phyloP scores from a whole-genome alignment of 2,888 invertebrate species.

The Corythucha ciliata region DNA sequence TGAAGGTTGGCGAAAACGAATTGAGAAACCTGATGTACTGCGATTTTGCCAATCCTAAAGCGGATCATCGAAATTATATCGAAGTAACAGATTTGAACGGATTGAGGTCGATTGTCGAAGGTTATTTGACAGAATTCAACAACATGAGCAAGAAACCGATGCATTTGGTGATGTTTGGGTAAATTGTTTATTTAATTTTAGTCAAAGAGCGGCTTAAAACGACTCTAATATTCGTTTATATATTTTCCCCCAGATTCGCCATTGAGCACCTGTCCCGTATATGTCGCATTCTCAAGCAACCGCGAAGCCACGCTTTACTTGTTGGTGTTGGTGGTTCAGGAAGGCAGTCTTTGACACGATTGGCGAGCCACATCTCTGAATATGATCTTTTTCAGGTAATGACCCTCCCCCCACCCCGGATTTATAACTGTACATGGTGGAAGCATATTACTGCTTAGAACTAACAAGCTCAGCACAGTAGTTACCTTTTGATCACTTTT shows the following conservation, averaged over 20 bases:
- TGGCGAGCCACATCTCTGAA: constrained; percentile 89
- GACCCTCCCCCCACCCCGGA: too few relatives aligned
- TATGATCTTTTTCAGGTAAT: constrained; percentile 68
- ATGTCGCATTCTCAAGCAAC: constrained; percentile 82
- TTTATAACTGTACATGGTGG: too few relatives aligned
- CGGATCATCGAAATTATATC: constrained; percentile 75
- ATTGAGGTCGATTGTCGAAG: constrained; percentile 72
- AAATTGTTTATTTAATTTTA: constrained; percentile 26
- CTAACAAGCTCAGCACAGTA: too few relatives aligned
- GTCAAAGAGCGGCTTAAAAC: background rate
- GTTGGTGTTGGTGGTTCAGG: constrained; percentile 92
- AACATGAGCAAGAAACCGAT: constrained; percentile 94
- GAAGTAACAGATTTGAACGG: constrained; percentile 78
- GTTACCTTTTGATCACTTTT: too few relatives aligned
- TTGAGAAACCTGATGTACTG: constrained; percentile 82
- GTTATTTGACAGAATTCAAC: constrained; percentile 81
- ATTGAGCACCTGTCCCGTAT: constrained; percentile 89
- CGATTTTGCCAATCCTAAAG: constrained; percentile 90
- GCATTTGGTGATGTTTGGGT: constrained; percentile 86
- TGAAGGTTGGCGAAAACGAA: constrained; percentile 70
- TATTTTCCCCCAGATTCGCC: constrained; percentile 78
- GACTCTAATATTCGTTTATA: too few relatives aligned
- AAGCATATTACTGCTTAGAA: too few relatives aligned
- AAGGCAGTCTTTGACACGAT: constrained; percentile 76
- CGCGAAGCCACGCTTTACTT: constrained; percentile 77